These are phyloP conservation scores for Diachasmimorpha longicaudata DNA, from an alignment of 1,140 invertebrate genomes.

Conservation along the genomic window DNA sequence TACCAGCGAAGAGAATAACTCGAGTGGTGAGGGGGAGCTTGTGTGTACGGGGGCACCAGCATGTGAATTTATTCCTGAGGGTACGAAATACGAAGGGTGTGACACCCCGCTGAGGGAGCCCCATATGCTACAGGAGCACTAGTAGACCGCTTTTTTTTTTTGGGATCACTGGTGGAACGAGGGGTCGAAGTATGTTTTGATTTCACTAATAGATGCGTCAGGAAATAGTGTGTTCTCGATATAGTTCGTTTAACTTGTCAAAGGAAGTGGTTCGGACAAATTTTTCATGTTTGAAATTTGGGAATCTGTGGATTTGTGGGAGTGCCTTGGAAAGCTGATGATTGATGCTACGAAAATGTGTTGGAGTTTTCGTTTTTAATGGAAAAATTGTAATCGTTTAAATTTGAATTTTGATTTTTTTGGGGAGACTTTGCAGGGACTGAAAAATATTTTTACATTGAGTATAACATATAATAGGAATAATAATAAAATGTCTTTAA, in stretches of 20 bases:
- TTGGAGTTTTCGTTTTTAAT: no score
- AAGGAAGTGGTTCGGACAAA: no score
- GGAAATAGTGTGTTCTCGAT: slow-evolving; percentile 34
- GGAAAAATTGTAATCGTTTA: no score
- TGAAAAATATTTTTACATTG: no score
- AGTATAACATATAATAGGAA: no score
- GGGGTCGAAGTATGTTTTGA: slow-evolving; percentile 56
- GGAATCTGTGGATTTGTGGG: no score
- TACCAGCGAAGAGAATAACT: slow-evolving; percentile 26
- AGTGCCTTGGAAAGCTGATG: no score
- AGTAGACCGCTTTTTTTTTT: slow-evolving; percentile 30
- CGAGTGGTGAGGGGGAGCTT: slow-evolving; percentile 20
- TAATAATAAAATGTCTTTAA: no score
- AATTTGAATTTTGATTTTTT: no score
- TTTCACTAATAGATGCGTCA: slow-evolving; percentile 58
- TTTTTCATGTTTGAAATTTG: no score
- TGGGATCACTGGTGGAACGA: neutral
- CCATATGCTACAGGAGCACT: slow-evolving; percentile 55
- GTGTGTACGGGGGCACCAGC: slow-evolving; percentile 12
- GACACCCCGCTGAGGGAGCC: slow-evolving; percentile 48
- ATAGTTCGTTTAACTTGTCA: neutral
- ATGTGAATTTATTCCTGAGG: slow-evolving; percentile 58
- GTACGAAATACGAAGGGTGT: slow-evolving; percentile 54
- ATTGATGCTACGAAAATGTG: no score
- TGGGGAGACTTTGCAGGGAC: no score